Base-by-base conservation (phyloP, 2,113 vertebrate genomes). In the Atlantisia rogersi region DNA sequence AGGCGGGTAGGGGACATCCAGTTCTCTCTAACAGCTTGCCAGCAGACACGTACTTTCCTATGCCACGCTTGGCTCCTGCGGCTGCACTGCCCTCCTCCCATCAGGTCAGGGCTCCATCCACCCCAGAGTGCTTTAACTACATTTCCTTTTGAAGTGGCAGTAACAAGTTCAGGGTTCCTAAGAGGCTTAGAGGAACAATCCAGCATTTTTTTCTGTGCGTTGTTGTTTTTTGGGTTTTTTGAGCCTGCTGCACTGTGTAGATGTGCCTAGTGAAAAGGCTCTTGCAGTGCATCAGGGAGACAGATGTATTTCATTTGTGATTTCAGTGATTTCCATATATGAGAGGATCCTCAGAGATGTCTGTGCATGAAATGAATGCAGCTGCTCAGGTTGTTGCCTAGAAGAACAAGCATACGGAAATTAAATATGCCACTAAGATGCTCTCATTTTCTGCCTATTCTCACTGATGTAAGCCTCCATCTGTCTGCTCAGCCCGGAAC, bases 261-360 rank as follows among this genome's bases (percentile, higher is more conserved):
- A 58, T 88, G 60, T 92, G 77, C 65, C 58, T 86, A 53, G 42
- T 75, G 69, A 71, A 91, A 86, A 92, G 31, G 44, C 68, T 90
- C 35, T 88, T 94, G 68, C 42, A 75, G 15, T 82, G 48, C 80
- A 76, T 78, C 53, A 60, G 83, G 86, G 86, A 95, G 86, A 82
- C 60, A 86, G 76, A 82, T 88, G 82, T 79, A 87, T 90, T 95
- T 96, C 42, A 90, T 94, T 86, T 90, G 82, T 92, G 90, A 92
- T 83, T 93, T 88, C 82, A 58, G 60, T 88, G 39, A 92, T 93
- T 96, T 94, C 73, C 69, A 46, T 82, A 29, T 84, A 92, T 50
- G 69, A 95, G 88, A 92, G 62, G 80, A 94, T 96, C 82, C 82
- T 95, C 69, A 62, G 74, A 96, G 80, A 94, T 75, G 64, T 64